Percentiles rank a stretch among this genome's conserved stretches.
Conservation (phyloP, 2,888 invertebrate genomes). For the Andrena dorsata region DNA sequence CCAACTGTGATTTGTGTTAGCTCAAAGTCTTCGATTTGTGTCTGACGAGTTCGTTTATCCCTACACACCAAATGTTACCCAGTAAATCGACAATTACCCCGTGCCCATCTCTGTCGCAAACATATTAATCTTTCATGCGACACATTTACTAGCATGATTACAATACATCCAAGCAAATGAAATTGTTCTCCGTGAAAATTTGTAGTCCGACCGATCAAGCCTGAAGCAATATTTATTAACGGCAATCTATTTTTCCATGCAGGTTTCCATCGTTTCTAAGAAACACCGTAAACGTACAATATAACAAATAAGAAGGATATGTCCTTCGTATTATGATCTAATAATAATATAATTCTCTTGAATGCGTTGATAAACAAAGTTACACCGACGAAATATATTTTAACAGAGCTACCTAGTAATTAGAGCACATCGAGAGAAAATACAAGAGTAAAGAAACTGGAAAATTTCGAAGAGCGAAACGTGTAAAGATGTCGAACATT, state of each 20-base stretch:
- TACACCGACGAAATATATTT: slow-evolving; percentile 58
- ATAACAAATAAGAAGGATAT: slow-evolving; percentile 54
- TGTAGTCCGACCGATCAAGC: slow-evolving; percentile 57
- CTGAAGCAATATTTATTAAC: slow-evolving; percentile 64
- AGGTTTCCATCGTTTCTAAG: slow-evolving; percentile 69
- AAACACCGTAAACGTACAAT: slow-evolving; percentile 68
- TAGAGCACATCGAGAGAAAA: slow-evolving; percentile 65
- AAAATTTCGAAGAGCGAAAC: slow-evolving; percentile 41
- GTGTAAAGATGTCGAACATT: slow-evolving; percentile 55
- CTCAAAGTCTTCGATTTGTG: slow-evolving; percentile 14
- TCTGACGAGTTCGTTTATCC: slow-evolving; percentile 22
- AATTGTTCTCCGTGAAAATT: slow-evolving; percentile 30
- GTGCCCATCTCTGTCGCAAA: slow-evolving; percentile 34
- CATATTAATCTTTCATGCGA: slow-evolving; percentile 56
- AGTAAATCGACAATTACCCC: slow-evolving; percentile 31
- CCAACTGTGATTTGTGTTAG: neutral
- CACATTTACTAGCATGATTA: slow-evolving; percentile 56
- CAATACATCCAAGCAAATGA: slow-evolving; percentile 53
- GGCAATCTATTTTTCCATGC: slow-evolving; percentile 70
- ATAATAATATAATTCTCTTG: slow-evolving; percentile 39
- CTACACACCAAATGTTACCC: slow-evolving; percentile 47
- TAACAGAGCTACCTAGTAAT: slow-evolving; percentile 57
- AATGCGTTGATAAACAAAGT: slow-evolving; percentile 57
- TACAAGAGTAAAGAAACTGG: slow-evolving; percentile 56
- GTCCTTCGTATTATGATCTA: slow-evolving; percentile 57